phyloP scores from a whole-genome alignment of 2,797 vertebrate species.

The Mormyrops attenuatus region DNA sequence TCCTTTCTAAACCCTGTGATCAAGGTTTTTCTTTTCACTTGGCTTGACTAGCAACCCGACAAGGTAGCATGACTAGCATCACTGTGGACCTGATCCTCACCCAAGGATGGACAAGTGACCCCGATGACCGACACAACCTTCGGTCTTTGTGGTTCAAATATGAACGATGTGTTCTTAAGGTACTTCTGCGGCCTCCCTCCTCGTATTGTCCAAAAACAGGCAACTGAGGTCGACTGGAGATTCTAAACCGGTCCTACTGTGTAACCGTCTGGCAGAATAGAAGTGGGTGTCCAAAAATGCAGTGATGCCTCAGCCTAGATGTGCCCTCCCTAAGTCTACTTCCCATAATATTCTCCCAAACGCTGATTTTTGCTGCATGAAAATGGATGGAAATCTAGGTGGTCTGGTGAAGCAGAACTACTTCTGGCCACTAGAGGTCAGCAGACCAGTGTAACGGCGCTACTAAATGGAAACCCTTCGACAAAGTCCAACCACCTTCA shows the following conservation, averaged over 20 bases:
- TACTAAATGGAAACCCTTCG: neutral
- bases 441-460: neutral
- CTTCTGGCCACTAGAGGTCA: neutral
- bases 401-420: neutral
- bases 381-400: neutral
- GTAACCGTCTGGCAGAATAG: neutral
- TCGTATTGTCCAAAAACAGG: neutral
- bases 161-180: neutral
- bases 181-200: neutral
- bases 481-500: neutral
- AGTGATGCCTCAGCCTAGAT: neutral
- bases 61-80: neutral
- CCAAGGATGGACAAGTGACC: neutral
- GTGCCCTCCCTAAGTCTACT: neutral
- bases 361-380: neutral
- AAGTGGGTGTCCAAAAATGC: neutral
- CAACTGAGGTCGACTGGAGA: neutral
- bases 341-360: neutral
- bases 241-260: neutral
- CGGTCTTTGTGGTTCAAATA: neutral
- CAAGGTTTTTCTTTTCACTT: neutral
- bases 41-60: neutral
- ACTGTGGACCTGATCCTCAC: neutral
- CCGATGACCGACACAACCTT: neutral
- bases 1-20: neutral